Conservation (phyloP, 2,113 vertebrate species). For the Nibea coibor region DNA sequence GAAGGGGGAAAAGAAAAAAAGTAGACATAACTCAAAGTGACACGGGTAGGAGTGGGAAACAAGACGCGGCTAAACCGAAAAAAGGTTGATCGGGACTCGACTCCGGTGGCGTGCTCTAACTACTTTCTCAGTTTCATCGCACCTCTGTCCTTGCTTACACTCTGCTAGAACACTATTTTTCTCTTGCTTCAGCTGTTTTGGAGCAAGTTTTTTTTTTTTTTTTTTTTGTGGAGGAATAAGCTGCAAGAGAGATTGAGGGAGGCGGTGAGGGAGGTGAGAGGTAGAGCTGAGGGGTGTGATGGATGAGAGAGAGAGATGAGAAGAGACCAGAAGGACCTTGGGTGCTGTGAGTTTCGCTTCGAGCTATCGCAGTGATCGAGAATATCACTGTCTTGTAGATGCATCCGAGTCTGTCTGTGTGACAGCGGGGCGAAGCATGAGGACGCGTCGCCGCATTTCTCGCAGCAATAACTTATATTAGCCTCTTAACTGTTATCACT, state of each 20-base stretch:
- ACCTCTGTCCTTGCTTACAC: slow-evolving; percentile 48
- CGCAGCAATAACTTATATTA: slow-evolving; percentile 34
- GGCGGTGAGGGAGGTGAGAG: slow-evolving; percentile 60
- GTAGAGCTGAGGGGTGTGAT: slow-evolving; percentile 70
- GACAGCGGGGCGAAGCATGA: slow-evolving; percentile 33
- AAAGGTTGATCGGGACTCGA: slow-evolving; percentile 20
- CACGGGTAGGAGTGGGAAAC: slow-evolving; percentile 12
- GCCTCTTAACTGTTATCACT: slow-evolving; percentile 24
- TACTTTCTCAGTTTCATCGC: slow-evolving; percentile 17
- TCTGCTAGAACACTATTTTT: slow-evolving; percentile 12
- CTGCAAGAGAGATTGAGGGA: slow-evolving; percentile 49
- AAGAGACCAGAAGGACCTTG: slow-evolving; percentile 74
- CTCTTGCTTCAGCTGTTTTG: slow-evolving; percentile 42
- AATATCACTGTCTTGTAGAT: slow-evolving; percentile 51
- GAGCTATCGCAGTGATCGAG: slow-evolving; percentile 57
- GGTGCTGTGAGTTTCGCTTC: slow-evolving; percentile 61
- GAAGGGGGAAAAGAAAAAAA: neutral
- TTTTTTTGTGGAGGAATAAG: slow-evolving; percentile 46
- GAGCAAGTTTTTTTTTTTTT: slow-evolving; percentile 34
- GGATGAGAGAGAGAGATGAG: slow-evolving; percentile 68
- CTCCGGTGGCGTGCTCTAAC: neutral
- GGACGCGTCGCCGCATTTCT: slow-evolving; percentile 22
- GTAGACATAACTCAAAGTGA: slow-evolving; percentile 35
- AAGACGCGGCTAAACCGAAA: slow-evolving; percentile 16
- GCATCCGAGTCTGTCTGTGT: slow-evolving; percentile 49